A percentile compares a stretch with the other conserved stretches of the same genome.
phyloP scores from a whole-genome alignment of 1,140 invertebrate genomes.

The Neodiprion pinetum region DNA sequence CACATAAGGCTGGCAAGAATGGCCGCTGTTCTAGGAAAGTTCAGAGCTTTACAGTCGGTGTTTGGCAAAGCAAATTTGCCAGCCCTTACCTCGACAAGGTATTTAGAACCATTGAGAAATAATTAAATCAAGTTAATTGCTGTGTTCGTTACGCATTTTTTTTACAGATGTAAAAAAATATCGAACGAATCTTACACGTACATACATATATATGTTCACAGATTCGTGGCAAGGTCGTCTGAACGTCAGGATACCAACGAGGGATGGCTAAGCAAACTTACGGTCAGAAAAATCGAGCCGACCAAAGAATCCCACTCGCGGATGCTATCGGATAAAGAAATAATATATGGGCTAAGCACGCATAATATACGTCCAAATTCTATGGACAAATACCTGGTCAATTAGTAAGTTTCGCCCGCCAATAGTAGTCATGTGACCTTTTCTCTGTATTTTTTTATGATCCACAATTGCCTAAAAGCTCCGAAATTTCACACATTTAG shows the following conservation, averaged over 20 bases:
- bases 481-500: too few species aligned
- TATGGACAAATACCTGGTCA: slow-evolving; percentile 83
- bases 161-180: background rate
- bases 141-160: slow-evolving; percentile 9
- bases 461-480: background rate
- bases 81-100: slow-evolving; percentile 38
- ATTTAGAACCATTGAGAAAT: slow-evolving; percentile 18
- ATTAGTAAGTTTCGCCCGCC: slow-evolving; percentile 84
- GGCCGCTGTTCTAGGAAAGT: slow-evolving; percentile 49
- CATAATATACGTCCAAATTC: slow-evolving; percentile 92
- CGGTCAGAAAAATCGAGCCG: slow-evolving; percentile 90
- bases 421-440: background rate
- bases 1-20: slow-evolving; percentile 27
- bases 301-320: slow-evolving; percentile 95
- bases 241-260: slow-evolving; percentile 66
- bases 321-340: slow-evolving; percentile 93
- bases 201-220: slow-evolving; percentile 25
- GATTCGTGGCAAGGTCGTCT: slow-evolving; percentile 55
- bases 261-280: slow-evolving; percentile 88
- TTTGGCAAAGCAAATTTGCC: slow-evolving; percentile 42
- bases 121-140: slow-evolving; percentile 14
- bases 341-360: slow-evolving; percentile 92
- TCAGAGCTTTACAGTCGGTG: slow-evolving; percentile 37
- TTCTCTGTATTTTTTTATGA: background rate
- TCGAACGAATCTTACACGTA: background rate